Conservation (phyloP, 2,113 vertebrate species). For the Arvicanthis niloticus region DNA sequence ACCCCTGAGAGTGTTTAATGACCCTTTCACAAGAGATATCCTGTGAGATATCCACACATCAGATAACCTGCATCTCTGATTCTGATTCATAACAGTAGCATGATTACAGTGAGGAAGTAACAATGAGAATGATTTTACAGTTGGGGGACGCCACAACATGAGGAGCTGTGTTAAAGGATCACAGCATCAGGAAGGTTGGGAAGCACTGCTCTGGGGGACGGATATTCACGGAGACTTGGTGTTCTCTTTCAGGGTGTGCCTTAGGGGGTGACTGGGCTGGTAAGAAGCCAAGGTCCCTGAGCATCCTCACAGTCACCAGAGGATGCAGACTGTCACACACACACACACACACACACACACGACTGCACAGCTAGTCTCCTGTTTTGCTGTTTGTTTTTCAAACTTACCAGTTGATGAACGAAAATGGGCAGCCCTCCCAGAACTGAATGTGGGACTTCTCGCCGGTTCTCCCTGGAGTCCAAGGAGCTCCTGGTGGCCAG, state of each 20-base stretch:
- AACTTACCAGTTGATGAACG: not conserved
- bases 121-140: not conserved
- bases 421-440: not conserved
- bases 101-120: not conserved
- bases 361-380: not conserved
- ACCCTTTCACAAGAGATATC: not conserved
- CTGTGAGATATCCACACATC: no score
- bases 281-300: not conserved
- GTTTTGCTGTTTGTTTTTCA: slow-evolving; percentile 40
- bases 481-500: slow-evolving; percentile 23
- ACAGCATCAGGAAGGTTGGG: not conserved
- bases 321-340: not conserved
- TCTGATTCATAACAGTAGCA: no score
- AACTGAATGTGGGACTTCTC: not conserved
- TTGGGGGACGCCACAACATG: not conserved
- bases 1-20: not conserved
- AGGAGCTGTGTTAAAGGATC: not conserved
- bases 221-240: not conserved
- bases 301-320: not conserved
- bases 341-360: no score
- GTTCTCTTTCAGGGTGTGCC: not conserved
- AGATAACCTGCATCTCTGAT: not conserved
- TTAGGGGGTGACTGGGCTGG: not conserved
- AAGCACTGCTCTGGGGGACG: not conserved
- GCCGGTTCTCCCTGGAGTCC: slow-evolving; percentile 34